Percentiles rank a stretch among this genome's conserved stretches.
These are phyloP conservation scores for Ophiothrix spiculata DNA, from an alignment of 35 echinoderm and acorn worm genomes.

Conservation along the genomic window DNA sequence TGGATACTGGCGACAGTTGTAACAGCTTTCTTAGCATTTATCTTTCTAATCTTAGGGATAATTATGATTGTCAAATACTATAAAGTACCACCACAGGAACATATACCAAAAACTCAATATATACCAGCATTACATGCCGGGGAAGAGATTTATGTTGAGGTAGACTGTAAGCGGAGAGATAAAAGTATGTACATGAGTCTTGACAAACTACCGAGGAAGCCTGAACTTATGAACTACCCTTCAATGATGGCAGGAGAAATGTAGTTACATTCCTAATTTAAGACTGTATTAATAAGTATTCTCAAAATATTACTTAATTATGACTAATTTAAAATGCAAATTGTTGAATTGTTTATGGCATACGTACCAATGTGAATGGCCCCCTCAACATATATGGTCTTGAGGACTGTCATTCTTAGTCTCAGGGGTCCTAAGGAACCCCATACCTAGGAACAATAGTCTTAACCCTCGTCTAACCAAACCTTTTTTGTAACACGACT, in stretches of 20 bases:
- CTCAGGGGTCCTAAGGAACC: too few relatives aligned
- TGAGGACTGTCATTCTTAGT: too few relatives aligned
- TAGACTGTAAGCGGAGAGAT: not conserved
- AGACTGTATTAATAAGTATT: too few relatives aligned
- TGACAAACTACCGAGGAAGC: not conserved
- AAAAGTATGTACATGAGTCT: slow-evolving; percentile 10
- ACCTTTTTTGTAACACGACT: too few relatives aligned
- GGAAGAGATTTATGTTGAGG: not conserved
- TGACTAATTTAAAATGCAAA: too few relatives aligned
- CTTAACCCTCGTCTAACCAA: too few relatives aligned
- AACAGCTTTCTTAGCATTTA: not conserved
- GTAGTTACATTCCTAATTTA: too few relatives aligned
- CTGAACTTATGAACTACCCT: not conserved
- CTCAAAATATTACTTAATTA: too few relatives aligned
- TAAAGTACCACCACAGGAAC: not conserved
- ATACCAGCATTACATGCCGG: not conserved
- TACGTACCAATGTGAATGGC: too few relatives aligned
- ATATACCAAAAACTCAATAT: not conserved
- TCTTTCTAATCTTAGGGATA: not conserved
- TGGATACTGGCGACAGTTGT: not conserved
- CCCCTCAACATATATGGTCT: too few relatives aligned
- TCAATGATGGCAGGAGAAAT: not conserved
- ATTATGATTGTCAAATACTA: not conserved
- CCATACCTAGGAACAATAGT: too few relatives aligned
- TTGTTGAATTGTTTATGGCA: too few relatives aligned